phyloP scores from a whole-genome alignment of 2,888 invertebrate species.

The Exephanes ischioxanthus region DNA sequence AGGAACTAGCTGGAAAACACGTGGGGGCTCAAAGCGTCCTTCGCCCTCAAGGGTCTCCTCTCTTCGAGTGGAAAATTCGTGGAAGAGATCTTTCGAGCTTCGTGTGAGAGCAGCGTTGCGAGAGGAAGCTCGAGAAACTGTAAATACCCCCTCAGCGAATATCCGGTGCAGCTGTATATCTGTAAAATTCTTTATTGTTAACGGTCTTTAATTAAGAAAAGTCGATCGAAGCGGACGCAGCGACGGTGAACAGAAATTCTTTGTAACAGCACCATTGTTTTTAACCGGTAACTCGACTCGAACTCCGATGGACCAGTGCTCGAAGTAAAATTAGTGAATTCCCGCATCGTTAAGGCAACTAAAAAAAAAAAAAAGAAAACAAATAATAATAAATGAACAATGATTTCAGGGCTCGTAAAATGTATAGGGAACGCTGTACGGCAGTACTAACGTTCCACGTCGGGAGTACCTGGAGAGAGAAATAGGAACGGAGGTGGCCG shows the following conservation, averaged over 20 bases:
- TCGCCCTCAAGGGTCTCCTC: not conserved
- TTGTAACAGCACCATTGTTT: not conserved
- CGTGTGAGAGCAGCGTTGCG: not conserved
- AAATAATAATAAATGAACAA: no score
- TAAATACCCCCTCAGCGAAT: not conserved
- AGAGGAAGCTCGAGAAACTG: constrained; percentile 1
- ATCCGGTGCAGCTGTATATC: not conserved
- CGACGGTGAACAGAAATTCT: not conserved
- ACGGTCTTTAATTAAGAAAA: not conserved
- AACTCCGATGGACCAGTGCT: not conserved
- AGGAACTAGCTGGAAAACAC: not conserved
- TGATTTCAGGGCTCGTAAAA: not conserved
- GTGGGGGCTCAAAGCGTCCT: not conserved
- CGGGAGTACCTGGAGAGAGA: not conserved
- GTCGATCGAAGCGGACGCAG: not conserved
- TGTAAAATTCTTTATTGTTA: not conserved
- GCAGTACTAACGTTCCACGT: not conserved
- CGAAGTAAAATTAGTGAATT: not conserved
- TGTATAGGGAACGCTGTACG: not conserved
- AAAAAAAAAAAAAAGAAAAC: not conserved
- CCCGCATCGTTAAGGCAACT: not conserved
- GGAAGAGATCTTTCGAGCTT: not conserved
- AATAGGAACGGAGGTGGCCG: constrained; percentile 3
- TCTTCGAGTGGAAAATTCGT: constrained; percentile 9
- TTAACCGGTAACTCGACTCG: not conserved